These are phyloP conservation scores for Brachionus calyciflorus DNA, from an alignment of 1,140 invertebrate species.

Conservation along the genomic window DNA sequence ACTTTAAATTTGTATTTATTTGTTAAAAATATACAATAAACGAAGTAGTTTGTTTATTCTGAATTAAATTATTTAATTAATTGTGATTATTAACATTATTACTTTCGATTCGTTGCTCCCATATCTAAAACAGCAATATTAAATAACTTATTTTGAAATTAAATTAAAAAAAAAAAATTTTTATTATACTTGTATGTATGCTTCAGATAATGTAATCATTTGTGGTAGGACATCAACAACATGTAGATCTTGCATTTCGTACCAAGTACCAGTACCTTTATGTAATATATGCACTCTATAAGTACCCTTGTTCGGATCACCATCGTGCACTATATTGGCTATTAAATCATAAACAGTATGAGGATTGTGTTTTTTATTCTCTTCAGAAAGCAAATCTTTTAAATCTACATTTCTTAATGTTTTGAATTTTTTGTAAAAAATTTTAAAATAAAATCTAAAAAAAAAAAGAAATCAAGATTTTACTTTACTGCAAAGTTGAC, in stretches of 20 bases:
- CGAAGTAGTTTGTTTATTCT: no score
- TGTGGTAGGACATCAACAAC: slow-evolving; percentile 95
- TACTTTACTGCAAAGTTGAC: slow-evolving; percentile 98
- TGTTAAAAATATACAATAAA: no score
- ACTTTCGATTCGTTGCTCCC: background rate
- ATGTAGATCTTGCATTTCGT: slow-evolving; percentile 97
- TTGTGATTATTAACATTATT: background rate
- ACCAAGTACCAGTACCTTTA: slow-evolving; percentile 76
- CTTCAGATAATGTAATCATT: slow-evolving; percentile 98
- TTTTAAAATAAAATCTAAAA: background rate
- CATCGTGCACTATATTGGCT: slow-evolving; percentile 97
- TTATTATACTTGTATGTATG: slow-evolving; percentile 81
- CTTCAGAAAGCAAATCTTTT: slow-evolving; percentile 84
- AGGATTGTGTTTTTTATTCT: slow-evolving; percentile 55
- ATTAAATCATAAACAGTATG: slow-evolving; percentile 88
- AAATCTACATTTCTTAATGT: slow-evolving; percentile 84
- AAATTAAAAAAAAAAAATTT: background rate
- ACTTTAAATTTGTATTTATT: no score
- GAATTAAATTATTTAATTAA: no score
- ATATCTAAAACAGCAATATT: background rate
- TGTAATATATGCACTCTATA: slow-evolving; percentile 94
- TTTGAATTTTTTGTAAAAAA: background rate
- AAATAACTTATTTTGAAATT: background rate
- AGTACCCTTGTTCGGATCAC: slow-evolving; percentile 80
- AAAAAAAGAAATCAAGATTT: slow-evolving; percentile 62